Evolutionary conservation across 2,113 vertebrate genomes (phyloP), one percentile per base, ranked within the genome.

Genomic region (Suncus etruscus): DNA sequence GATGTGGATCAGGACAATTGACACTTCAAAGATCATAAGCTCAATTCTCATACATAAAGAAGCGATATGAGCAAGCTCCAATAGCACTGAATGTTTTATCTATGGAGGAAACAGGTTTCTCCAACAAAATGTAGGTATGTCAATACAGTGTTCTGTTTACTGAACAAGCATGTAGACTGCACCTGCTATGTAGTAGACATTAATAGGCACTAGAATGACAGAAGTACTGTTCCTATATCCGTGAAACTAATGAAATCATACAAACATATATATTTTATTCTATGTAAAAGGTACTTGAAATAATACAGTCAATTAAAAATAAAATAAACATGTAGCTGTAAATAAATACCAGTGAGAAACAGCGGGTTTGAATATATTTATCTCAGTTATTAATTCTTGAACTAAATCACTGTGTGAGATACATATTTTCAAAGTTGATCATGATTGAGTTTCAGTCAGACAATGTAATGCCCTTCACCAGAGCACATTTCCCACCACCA

Each of bases 41-140:
- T 92, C 51, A 63, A 25, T 75, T 93, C 78, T 84, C 70, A 89
- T 31, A 6, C 10, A 58, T 16, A 48, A 92, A 72, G 25, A 81
- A 83, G 11, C n/a, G 14, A n/a, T 70, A 32, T 65, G 27, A 87
- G 54, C 6, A 70, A 50, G 45, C 31, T 63, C 68, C 9, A 31
- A 14, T 18, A 90, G 80, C 32, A 65, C 5, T 61, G 24, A 24
- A 92, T 73, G 25, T 66, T 58, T 65, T 24, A 66, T 1, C 3
- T 14, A 82, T 73, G 66, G 66, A 12, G 16, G 25, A 73, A 91
- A 90, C 66, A 10, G 66, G 86, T 58, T 20, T 24, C 14, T 12
- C 29, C n/a, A 25, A 54, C 12, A 47, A 24, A 69, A 80, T 5
- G 18, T 54, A 45, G 70, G 27, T 63, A 81, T 18, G 68, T 63